A percentile compares a stretch with the other conserved stretches of the same genome.
Conservation (phyloP, 1,140 invertebrate species). For the Anagrus nilaparvatae region DNA sequence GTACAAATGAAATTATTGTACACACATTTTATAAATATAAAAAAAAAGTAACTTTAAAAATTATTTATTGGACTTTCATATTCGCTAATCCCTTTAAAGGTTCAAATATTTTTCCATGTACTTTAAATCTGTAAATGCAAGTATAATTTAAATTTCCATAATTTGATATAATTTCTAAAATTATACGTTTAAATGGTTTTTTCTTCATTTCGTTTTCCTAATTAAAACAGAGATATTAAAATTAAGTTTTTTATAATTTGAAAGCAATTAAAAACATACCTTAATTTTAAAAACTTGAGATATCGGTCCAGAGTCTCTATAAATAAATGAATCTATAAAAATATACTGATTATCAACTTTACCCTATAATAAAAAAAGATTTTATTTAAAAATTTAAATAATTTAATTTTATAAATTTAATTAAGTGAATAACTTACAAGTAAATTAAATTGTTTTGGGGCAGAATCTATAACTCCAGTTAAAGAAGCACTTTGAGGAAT, state of each 20-base stretch:
- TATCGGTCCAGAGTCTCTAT: conserved; percentile 21
- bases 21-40: background rate
- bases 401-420: conserved; percentile 9
- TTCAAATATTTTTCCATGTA: conserved; percentile 62
- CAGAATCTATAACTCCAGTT: conserved; percentile 77
- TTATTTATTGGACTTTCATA: background rate
- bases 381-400: conserved; percentile 6
- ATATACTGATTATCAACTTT: conserved; percentile 10
- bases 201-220: conserved; percentile 19
- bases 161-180: conserved; percentile 74
- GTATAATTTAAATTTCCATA: conserved; percentile 88
- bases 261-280: conserved; percentile 16
- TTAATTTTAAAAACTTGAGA: conserved; percentile 26
- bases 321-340: conserved; percentile 20
- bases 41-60: background rate
- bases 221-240: conserved; percentile 15
- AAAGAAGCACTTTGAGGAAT: conserved; percentile 61
- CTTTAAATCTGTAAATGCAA: conserved; percentile 89
- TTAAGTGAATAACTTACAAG: conserved; percentile 45
- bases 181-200: conserved; percentile 19
- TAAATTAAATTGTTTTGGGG: conserved; percentile 80
- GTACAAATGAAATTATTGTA: background rate
- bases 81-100: background rate
- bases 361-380: conserved; percentile 11
- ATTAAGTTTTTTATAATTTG: conserved; percentile 9